Evolutionary conservation across 2,797 vertebrate species (phyloP), one percentile per base, ranked within the genome.

Genomic region (Setipinna tenuifilis): DNA sequence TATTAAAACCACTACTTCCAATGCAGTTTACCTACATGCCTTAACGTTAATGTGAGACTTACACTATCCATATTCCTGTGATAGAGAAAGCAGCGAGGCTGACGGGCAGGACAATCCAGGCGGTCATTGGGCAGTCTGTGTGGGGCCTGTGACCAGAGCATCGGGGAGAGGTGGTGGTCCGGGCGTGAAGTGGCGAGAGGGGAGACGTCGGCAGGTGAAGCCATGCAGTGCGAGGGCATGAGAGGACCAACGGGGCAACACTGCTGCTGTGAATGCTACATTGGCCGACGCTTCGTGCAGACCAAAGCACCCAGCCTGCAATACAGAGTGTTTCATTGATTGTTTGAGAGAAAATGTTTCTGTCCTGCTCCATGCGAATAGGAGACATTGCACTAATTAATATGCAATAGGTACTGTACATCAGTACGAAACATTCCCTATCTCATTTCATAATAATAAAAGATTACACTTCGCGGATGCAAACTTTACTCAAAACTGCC

Each of bases 11-110:
- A 35, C 28, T 54, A 35, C 28, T 54, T 14, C 50, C 50, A 2
- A 44, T 85, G 25, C 3, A 48, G 23, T 0, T 0, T 3, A 21
- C 41, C 31, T 3, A 46, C 44, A 31, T 68, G 19, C 9, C 41
- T 78, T 3, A 31, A 82, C 83, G 14, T 7, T 2, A 65, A 25
- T 7, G 62, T 25, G 14, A 35, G 28, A 95, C 97, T 97, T 92
- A 98, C 97, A 98, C 97, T 86, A 98, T 98, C 97, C 97, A 98
- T 97, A 98, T 97, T 90, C 97, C 97, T 41, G 97, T 97, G 95
- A 98, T 98, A 94, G 96, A 98, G 94, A 98, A 98, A 83, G 96
- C 96, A 91, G 96, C 96, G 92, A 98, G 94, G 95, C 97, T 98
- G 95, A 98, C 96, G 91, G 97, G 97, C 90, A 98, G 96, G 93